Conservation (phyloP, 2,113 vertebrate genomes). For the Prionailurus viverrinus region DNA sequence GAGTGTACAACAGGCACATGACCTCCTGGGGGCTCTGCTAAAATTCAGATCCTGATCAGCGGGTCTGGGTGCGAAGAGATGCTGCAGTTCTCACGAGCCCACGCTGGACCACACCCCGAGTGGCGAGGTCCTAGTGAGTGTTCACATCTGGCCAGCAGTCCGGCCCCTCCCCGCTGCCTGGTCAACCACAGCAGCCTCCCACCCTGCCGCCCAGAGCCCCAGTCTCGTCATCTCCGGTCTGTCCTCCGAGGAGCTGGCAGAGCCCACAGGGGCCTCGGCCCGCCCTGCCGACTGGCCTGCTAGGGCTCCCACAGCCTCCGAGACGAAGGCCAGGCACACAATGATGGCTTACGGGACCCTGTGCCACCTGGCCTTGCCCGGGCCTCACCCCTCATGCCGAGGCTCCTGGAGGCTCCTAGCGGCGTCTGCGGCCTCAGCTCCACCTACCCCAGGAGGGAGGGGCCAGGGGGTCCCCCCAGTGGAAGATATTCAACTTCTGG, state of each 20-base stretch:
- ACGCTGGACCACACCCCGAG: background rate
- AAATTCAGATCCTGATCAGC: background rate
- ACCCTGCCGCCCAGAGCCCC: background rate
- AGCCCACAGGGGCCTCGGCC: background rate
- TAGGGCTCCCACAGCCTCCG: background rate
- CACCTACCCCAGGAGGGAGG: background rate
- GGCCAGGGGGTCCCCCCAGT: background rate
- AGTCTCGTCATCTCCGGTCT: background rate
- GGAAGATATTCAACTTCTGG: background rate
- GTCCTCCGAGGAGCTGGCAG: background rate
- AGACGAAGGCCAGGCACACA: background rate
- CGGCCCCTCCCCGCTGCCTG: background rate
- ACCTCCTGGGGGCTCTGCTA: background rate
- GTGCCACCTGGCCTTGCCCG: background rate
- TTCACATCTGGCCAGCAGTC: background rate
- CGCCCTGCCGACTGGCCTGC: background rate
- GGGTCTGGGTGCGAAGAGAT: background rate
- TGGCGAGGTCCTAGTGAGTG: background rate
- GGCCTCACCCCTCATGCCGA: no score
- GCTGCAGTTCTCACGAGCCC: background rate
- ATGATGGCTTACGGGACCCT: background rate
- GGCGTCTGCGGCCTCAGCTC: background rate
- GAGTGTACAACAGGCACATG: accelerated
- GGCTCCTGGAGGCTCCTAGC: background rate
- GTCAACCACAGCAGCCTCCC: no score